Base-by-base conservation (phyloP, 2,797 vertebrate species). In the Sebastes minor region DNA sequence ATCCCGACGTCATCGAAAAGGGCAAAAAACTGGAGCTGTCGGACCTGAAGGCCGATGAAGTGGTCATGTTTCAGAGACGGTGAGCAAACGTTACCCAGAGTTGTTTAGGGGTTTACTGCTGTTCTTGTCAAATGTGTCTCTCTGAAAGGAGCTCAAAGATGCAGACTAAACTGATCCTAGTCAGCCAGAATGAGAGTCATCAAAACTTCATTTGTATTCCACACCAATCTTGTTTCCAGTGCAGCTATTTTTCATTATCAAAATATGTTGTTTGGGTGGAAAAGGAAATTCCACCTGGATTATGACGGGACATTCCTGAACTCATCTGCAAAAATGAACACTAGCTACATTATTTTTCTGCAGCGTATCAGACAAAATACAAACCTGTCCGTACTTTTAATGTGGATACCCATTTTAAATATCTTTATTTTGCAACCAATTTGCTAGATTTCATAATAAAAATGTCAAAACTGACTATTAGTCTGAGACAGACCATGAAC, bases 31-130 rank as follows among this genome's bases (percentile, higher is more conserved):
- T 99, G 86, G 97, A 98, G 38, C 84, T 99, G 76, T 90, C 92
- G 0, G 98, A 99, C 88, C 88, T 99, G 46, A 96, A 89, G 87
- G 95, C 96, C 0, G 98, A 99, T 81, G 90, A 93, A 78, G 95
- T 99, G 73, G 95, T 99, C 57, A 99, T 98, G 97, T 98, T 99
- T 85, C 98, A 99, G 91, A 96, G 95, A 89, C 92, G 89, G 98
- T 99, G 87, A 95, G 96, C 25, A 63, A 49, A 71, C 23, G 2
- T 71, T 14, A 32, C 3, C 6, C 2, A 12, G 13, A 28, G 13
- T 52, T 27, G 6, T 69, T 53, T 49, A 2, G 18, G 16, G 12
- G 33, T 25, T 55, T 30, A 27, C 3, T 46, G 28, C 6, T 42
- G 25, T 23, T 20, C n/a, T 14, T 38, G 1, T 22, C 23, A 38